Percentiles rank a stretch among this genome's conserved stretches.
Evolutionary conservation across 2,113 vertebrate species (phyloP).

Genomic region (Toxotes chatareus): DNA sequence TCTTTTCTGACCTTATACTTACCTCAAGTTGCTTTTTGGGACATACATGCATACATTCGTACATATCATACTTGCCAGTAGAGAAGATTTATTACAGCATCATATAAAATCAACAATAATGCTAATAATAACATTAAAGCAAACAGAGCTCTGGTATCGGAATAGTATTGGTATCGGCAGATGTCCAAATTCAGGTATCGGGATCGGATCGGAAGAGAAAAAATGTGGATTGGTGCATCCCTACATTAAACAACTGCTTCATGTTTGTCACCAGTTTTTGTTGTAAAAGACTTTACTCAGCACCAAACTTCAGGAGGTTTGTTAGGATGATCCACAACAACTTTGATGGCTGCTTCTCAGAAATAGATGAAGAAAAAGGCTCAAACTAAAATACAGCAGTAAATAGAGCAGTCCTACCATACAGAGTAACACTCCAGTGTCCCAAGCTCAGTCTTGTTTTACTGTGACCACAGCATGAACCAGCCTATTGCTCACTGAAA

Average conservation of each 20-base stretch:
- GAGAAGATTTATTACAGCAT: no score
- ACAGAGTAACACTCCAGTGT: not conserved
- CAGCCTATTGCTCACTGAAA: constrained; percentile 61
- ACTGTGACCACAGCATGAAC: constrained; percentile 68
- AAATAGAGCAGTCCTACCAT: not conserved
- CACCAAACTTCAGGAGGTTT: not conserved
- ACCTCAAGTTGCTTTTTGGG: no score
- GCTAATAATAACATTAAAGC: no score
- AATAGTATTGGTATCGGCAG: no score
- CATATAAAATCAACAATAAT: no score
- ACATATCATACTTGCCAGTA: no score
- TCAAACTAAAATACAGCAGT: not conserved
- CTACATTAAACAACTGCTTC: not conserved
- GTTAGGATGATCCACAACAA: not conserved
- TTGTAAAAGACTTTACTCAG: not conserved
- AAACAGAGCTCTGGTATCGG: no score
- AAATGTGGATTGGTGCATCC: no score
- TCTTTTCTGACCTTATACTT: no score
- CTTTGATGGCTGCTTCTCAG: not conserved
- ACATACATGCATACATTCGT: no score
- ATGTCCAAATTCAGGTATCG: no score
- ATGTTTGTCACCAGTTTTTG: not conserved
- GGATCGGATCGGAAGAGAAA: no score
- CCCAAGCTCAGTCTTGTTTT: not conserved
- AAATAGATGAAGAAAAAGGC: not conserved